Evolutionary conservation across 2,888 invertebrate genomes (phyloP).

Genomic region (Branchellion lobata): DNA sequence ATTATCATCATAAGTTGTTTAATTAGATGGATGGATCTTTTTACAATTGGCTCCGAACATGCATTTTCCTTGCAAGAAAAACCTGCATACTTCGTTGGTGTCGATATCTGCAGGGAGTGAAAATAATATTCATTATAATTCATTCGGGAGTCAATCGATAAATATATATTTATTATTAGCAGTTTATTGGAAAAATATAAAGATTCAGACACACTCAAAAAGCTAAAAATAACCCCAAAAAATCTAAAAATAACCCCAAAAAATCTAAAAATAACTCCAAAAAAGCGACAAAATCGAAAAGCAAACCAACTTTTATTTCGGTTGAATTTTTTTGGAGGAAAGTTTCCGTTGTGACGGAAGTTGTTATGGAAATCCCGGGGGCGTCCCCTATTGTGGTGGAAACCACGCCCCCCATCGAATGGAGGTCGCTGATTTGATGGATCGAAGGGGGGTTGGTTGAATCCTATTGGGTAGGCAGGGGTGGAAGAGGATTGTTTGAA

Average conservation of each 20-base stretch:
- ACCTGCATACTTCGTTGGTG: constrained; percentile 19
- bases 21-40: constrained; percentile 23
- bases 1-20: neutral
- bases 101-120: neutral
- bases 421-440: constrained; percentile 6
- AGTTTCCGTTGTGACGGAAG: neutral
- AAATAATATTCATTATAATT: constrained; percentile 4
- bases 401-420: neutral
- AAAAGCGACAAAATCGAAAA: neutral
- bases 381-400: neutral
- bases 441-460: constrained; percentile 8
- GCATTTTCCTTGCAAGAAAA: constrained; percentile 30
- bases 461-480: constrained; percentile 23
- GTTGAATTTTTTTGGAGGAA: constrained; percentile 10
- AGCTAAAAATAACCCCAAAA: too few species aligned
- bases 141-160: neutral
- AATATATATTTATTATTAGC: neutral
- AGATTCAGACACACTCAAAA: neutral
- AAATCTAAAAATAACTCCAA: too few species aligned
- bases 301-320: neutral
- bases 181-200: neutral
- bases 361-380: constrained; percentile 1
- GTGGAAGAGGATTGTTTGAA: neutral
- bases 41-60: constrained; percentile 34
- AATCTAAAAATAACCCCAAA: too few species aligned